A percentile compares a stretch with the other conserved stretches of the same genome.
These are phyloP conservation scores for Sebastes itinus DNA, from an alignment of 2,797 vertebrate species.

Conservation along the genomic window DNA sequence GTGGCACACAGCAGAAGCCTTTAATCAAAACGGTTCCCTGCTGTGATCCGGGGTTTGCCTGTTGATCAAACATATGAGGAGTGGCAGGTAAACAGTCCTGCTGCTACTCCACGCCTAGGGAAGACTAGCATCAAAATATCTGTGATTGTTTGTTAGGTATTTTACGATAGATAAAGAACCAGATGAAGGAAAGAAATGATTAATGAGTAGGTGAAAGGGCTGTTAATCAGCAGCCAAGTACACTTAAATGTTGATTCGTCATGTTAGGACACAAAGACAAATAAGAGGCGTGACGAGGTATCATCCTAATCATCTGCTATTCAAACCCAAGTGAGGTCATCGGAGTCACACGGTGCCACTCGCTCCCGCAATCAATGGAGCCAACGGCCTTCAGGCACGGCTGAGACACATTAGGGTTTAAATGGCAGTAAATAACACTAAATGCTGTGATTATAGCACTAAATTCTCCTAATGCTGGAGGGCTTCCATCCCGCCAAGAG, in stretches of 20 bases:
- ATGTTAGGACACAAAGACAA: slow-evolving; percentile 8
- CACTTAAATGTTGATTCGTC: slow-evolving; percentile 16
- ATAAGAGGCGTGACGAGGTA: slow-evolving; percentile 4
- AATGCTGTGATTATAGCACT: slow-evolving; percentile 58
- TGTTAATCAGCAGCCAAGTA: neutral
- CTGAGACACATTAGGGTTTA: slow-evolving; percentile 52
- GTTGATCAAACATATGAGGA: slow-evolving; percentile 53
- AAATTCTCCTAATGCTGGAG: slow-evolving; percentile 56
- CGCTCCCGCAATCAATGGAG: slow-evolving; percentile 40
- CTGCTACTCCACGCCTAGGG: neutral
- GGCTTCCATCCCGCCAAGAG: slow-evolving; percentile 39
- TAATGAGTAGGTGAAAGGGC: slow-evolving; percentile 4
- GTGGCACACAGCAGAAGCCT: slow-evolving; percentile 32
- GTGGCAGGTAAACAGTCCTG: slow-evolving; percentile 39
- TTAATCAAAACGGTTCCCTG: slow-evolving; percentile 51
- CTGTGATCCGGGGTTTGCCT: slow-evolving; percentile 35
- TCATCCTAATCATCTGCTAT: slow-evolving; percentile 43
- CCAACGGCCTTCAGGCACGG: slow-evolving; percentile 35
- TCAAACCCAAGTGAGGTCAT: slow-evolving; percentile 50
- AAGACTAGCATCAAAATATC: neutral
- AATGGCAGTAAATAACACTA: slow-evolving; percentile 65
- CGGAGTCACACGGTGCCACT: slow-evolving; percentile 44
- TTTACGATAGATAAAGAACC: neutral
- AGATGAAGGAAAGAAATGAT: slow-evolving; percentile 21
- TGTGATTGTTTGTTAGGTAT: neutral